phyloP scores from a whole-genome alignment of 2,888 invertebrate species.

The Pollenia griseotomentosa region DNA sequence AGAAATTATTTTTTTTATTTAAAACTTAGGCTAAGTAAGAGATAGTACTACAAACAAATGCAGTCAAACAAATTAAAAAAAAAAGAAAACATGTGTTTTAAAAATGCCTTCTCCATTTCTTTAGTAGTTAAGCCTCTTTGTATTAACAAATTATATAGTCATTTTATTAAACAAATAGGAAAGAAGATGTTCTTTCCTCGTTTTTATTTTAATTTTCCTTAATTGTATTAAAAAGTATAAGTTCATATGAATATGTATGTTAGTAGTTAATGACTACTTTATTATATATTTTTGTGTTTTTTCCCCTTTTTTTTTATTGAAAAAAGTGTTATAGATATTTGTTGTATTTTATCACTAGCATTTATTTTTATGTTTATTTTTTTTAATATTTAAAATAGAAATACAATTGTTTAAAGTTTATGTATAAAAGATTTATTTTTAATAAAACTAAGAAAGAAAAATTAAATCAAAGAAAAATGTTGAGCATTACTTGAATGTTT shows the following conservation, averaged over 20 bases:
- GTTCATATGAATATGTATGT: constrained; percentile 4
- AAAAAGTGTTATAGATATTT: constrained; percentile 54
- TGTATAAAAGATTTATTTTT: constrained; percentile 21
- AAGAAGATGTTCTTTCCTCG: constrained; percentile 39
- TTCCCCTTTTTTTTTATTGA: constrained; percentile 12
- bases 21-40: constrained; percentile 29
- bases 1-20: constrained; percentile 44
- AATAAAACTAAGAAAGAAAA: constrained; percentile 22
- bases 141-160: constrained; percentile 54
- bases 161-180: constrained; percentile 25
- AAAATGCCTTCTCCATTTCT: constrained; percentile 49
- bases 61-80: constrained; percentile 24
- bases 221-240: constrained; percentile 48
- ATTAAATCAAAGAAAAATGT: background rate
- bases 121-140: constrained; percentile 52
- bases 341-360: constrained; percentile 67
- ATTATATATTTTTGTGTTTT: background rate
- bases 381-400: constrained; percentile 12
- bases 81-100: constrained; percentile 21
- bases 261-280: constrained; percentile 20
- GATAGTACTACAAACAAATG: constrained; percentile 17
- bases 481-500: constrained; percentile 8
- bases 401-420: constrained; percentile 25
- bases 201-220: constrained; percentile 31
- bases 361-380: constrained; percentile 65